Conservation (phyloP, 2,888 invertebrate genomes). For the Andrena haemorrhoa region DNA sequence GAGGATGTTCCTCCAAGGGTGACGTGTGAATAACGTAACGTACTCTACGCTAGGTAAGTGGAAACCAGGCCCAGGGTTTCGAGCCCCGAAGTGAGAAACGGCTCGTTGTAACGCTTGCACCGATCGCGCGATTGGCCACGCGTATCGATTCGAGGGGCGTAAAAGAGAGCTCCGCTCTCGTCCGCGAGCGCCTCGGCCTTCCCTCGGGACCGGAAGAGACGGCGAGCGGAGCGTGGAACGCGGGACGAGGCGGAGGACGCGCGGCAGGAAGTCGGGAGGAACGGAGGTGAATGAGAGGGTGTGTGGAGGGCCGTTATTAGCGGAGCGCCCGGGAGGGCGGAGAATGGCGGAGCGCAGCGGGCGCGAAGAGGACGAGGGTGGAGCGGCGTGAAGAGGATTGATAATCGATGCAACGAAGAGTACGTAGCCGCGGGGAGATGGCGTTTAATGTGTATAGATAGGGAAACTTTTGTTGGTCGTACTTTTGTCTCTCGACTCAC, state of each 20-base stretch:
- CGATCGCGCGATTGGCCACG: neutral
- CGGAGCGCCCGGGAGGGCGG: neutral
- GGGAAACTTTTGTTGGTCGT: constrained; percentile 56
- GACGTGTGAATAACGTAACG: no score
- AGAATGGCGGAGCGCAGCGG: neutral
- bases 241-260: neutral
- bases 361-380: neutral
- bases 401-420: constrained; percentile 62
- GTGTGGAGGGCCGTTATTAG: neutral
- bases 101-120: neutral
- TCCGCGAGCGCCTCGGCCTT: neutral
- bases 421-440: constrained; percentile 26
- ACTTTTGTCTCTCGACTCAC: constrained; percentile 64
- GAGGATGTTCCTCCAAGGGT: no score
- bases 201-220: constrained; percentile 11
- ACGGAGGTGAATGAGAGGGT: neutral
- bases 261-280: neutral
- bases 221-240: neutral
- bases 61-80: no score
- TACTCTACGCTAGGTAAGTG: no score
- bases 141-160: neutral
- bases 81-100: neutral
- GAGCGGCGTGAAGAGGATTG: constrained; percentile 23
- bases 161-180: neutral
- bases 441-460: constrained; percentile 61